Percentiles rank a stretch among this genome's conserved stretches.
These are phyloP conservation scores for Drosophila saltans DNA, from an alignment of 1,140 invertebrate genomes.

Conservation along the genomic window DNA sequence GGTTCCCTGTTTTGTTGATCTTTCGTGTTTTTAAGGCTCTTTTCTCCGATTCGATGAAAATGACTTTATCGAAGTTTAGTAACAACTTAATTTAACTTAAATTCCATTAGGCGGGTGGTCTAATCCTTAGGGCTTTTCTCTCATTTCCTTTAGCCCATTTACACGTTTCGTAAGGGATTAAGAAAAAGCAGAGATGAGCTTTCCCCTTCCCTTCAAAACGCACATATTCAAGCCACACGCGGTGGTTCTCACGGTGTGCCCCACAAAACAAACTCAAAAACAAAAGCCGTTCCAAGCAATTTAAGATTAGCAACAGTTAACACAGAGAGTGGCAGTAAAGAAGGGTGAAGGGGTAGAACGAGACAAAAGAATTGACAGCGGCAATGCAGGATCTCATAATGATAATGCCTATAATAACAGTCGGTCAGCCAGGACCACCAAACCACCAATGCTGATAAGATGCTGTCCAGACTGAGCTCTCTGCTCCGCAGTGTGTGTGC, in stretches of 20 bases:
- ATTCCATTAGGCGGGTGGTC: slow-evolving; percentile 41
- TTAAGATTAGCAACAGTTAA: slow-evolving; percentile 80
- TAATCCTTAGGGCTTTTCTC: not conserved
- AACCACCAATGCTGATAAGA: slow-evolving; percentile 70
- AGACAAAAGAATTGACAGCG: slow-evolving; percentile 55
- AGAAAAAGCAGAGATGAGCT: not conserved
- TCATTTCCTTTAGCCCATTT: slow-evolving; percentile 64
- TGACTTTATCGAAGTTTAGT: not conserved
- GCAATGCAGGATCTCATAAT: slow-evolving; percentile 59
- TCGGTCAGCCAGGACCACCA: slow-evolving; percentile 56
- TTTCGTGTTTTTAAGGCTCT: slow-evolving; percentile 2
- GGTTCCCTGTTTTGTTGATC: not conserved
- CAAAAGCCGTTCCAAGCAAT: slow-evolving; percentile 45
- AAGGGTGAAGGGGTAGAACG: not conserved
- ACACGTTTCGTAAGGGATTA: slow-evolving; percentile 42
- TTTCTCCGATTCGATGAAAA: slow-evolving; percentile 9
- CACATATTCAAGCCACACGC: slow-evolving; percentile 54
- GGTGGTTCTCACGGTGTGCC: slow-evolving; percentile 75
- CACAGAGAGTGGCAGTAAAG: slow-evolving; percentile 18
- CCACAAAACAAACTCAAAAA: slow-evolving; percentile 39
- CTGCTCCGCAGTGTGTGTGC: slow-evolving; percentile 6
- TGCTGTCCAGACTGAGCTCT: slow-evolving; percentile 36
- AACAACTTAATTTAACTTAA: slow-evolving; percentile 46
- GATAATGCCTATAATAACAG: slow-evolving; percentile 77
- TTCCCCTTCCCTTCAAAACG: no score